These are phyloP conservation scores for Tricholaema leucomelas DNA, from an alignment of 2,113 vertebrate species.

Conservation along the genomic window DNA sequence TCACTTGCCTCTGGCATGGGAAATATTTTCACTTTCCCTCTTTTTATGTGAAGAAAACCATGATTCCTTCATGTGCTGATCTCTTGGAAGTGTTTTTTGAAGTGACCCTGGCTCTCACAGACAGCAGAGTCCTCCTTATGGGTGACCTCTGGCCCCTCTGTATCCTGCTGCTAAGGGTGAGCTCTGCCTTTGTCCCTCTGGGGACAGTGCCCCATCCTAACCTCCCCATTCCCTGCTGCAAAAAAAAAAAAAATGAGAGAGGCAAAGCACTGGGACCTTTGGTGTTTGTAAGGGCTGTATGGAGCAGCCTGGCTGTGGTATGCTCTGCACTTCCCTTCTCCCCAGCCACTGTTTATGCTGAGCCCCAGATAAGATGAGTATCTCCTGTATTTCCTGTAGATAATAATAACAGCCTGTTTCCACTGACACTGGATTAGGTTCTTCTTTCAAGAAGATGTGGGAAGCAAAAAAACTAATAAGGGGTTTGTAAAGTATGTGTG, in stretches of 20 bases:
- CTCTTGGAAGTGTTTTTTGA: not conserved
- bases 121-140: not conserved
- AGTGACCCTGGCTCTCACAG: not conserved
- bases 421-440: not conserved
- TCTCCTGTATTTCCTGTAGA: slow-evolving; percentile 46
- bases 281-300: not conserved
- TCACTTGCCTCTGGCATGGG: not conserved
- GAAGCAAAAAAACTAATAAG: not conserved
- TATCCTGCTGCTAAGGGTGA: not conserved
- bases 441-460: slow-evolving; percentile 5
- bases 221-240: not conserved
- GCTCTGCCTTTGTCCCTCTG: not conserved
- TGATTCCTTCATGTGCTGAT: not conserved
- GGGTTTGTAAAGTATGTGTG: not conserved
- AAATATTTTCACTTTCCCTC: not conserved
- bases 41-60: not conserved
- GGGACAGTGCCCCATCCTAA: not conserved
- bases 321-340: not conserved
- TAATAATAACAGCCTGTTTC: slow-evolving; percentile 26
- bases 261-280: not conserved
- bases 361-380: slow-evolving; percentile 34
- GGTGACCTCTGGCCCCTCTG: not conserved
- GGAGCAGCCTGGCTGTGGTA: accelerated
- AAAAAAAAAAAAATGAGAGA: not conserved
- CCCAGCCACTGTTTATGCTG: not conserved